Evolutionary conservation across 2,113 vertebrate species (phyloP).

Genomic region (Calyptomena viridis): DNA sequence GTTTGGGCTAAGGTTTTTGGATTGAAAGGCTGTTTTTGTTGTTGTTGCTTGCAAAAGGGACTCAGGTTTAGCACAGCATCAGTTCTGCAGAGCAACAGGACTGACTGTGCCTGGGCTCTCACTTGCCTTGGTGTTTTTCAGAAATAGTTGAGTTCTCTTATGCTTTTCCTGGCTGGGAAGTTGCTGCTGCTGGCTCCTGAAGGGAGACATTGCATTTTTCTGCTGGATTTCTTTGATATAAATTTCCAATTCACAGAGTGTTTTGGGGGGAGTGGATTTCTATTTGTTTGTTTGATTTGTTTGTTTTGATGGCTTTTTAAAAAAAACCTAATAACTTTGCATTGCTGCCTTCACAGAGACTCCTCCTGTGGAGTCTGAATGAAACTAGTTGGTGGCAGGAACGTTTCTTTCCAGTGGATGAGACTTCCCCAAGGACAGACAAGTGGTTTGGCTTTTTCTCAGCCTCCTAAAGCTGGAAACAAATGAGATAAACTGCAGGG

Average conservation of each 20-base stretch:
- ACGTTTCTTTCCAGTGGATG: background rate
- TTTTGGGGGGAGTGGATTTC: too few relatives aligned
- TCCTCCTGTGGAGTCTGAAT: background rate
- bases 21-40: background rate
- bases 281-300: too few relatives aligned
- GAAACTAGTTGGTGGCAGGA: background rate
- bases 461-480: background rate
- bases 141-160: background rate
- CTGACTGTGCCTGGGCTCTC: background rate
- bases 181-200: background rate
- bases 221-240: background rate
- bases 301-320: background rate
- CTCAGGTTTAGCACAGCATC: background rate
- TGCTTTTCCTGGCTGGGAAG: background rate
- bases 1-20: background rate
- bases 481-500: background rate
- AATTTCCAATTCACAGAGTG: background rate
- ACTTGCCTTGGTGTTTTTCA: background rate
- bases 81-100: background rate
- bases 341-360: background rate
- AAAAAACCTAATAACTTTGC: background rate
- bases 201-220: background rate
- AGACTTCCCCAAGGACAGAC: background rate
- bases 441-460: background rate
- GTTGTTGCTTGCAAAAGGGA: background rate